phyloP scores from a whole-genome alignment of 2,888 invertebrate species.

The Campopleginae sp. region DNA sequence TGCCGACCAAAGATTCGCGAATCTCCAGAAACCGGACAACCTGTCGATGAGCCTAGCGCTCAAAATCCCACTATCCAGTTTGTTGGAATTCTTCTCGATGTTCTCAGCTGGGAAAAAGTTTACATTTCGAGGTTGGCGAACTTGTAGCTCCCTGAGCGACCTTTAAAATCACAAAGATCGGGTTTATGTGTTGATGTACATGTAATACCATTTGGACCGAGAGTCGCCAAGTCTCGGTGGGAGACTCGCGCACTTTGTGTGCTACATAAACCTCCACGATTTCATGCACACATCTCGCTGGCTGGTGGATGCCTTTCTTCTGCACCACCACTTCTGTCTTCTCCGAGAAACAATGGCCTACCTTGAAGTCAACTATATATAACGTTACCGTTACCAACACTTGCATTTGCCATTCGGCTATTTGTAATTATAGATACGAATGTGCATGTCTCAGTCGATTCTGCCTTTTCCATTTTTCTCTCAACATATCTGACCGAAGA shows the following conservation, averaged over 20 bases:
- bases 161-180: constrained; percentile 72
- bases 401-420: constrained; percentile 20
- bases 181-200: constrained; percentile 40
- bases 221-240: constrained; percentile 58
- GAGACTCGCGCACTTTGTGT: constrained; percentile 47
- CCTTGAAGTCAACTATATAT: constrained; percentile 72
- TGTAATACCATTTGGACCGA: constrained; percentile 29
- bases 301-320: constrained; percentile 35
- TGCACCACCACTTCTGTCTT: constrained; percentile 34
- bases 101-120: background rate
- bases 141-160: constrained; percentile 69
- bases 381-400: constrained; percentile 17
- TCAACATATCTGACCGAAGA: background rate
- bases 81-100: background rate
- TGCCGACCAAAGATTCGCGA: background rate
- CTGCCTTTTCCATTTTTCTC: constrained; percentile 5
- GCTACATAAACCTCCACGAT: constrained; percentile 73
- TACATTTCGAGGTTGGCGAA: constrained; percentile 11
- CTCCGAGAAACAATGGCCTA: constrained; percentile 77
- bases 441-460: background rate
- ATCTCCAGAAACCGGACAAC: background rate
- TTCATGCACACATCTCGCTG: constrained; percentile 47
- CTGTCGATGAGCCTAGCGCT: background rate
- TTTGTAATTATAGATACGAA: constrained; percentile 4
- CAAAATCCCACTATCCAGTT: background rate